Evolutionary conservation across 2,888 invertebrate species (phyloP), one percentile per base, ranked within the genome.

Genomic region (Coenonympha glycerion): DNA sequence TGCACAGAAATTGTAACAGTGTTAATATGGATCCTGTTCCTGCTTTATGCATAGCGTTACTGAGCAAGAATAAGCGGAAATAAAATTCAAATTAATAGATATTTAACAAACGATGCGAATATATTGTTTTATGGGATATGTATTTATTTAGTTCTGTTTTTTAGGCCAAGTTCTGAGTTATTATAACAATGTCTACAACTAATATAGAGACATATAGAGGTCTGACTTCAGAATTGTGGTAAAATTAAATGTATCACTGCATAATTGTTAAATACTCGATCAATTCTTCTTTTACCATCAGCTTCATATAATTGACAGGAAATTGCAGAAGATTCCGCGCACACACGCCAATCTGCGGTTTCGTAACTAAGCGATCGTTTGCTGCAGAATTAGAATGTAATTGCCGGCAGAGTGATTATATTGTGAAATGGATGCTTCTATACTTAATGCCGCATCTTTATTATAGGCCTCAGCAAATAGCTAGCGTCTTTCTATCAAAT

Each of bases 381-480:
- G 37, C 36, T 46, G 45, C 47, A 33, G 45, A 56, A 55, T 56
- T 52, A 49, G 49, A 30, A 42, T 45, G 33, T 49, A 57, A 55
- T 52, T 52, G 47, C 39, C 49, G 30, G 42, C 34, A 30, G 24
- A 22, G 40, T 36, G 31, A 48, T 56, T 52, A 49, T 42, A 36
- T 52, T 45, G 39, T 15, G 34, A 28, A 24, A 44, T 18, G 11
- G 45, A 47, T 11, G 6, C 31, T 24, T 31, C 37, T n/a, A 24
- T 24, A 24, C 22, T 13, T 16, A 15, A 31, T 37, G 15, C 42
- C 18, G 11, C 36, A 44, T 31, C 21, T 31, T 21, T 31, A 21
- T 31, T 13, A n/a, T n/a, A 39, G 22, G 16, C 31, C 15, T 33
- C 16, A 33, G 30, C 6, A n/a, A n/a, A n/a, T n/a, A 11, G 13